Evolutionary conservation across 2,888 invertebrate genomes (phyloP), one percentile per base, ranked within the genome.

Genomic region (Tetanocera ferruginea): DNA sequence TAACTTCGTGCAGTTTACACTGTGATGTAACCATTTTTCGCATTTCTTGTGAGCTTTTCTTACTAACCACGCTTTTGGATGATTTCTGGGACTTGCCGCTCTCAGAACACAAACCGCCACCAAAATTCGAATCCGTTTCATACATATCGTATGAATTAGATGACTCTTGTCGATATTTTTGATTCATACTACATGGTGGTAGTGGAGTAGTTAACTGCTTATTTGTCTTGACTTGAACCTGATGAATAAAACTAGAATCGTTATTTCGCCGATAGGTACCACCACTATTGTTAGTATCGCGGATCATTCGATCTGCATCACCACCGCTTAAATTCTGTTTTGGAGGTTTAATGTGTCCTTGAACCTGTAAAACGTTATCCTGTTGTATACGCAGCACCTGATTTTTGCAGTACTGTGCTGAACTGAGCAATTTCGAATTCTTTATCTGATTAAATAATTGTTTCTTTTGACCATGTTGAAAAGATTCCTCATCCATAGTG

Each of bases 21-120:
- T 87, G 84, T 0, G 86, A 84, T 1, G 77, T 79, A 0, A 87
- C 83, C 28, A 82, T 62, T 8, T 76, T 76, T 4, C 84, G 84
- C 34, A 88, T 76, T 5, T 84, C 80, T 1, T 80, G 78, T 28
- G 83, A 85, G 23, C 82, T 84, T 43, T 82, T 85, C 0, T 80
- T 78, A 60, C 85, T 85, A 5, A 85, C 83, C 3, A 83, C 79
- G 0, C 85, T 84, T 19, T 64, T 76, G 0, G 69, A 49, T 0
- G 85, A 84, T 5, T 67, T 80, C 9, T 70, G 70, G 0, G 82
- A 81, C 23, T 81, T 81, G 0, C 82, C 83, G 0, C 43, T 80
- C 51, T 78, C 83, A 0, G 79, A 78, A 25, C 73, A 78, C 9
- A 76, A 73, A 0, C 77, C 75, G 51, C 57, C 43, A 25, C 75